phyloP scores from a whole-genome alignment of 2,113 vertebrate genomes.

The Myrmecophaga tridactyla region DNA sequence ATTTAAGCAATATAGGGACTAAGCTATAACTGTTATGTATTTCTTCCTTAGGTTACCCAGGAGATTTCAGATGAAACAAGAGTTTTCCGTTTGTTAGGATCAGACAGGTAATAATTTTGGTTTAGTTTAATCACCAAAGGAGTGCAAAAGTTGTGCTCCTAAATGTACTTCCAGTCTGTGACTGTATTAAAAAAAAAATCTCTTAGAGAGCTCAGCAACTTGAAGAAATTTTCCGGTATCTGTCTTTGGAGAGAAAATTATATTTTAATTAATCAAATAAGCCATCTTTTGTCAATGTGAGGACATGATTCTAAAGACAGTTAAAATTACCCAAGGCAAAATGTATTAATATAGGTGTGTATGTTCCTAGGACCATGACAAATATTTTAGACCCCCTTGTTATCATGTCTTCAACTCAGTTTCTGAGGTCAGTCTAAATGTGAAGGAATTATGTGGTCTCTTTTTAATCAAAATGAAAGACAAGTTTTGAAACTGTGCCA shows the following conservation, averaged over 20 bases:
- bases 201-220: background rate
- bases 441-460: background rate
- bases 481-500: background rate
- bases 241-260: slow-evolving; percentile 37
- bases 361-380: background rate
- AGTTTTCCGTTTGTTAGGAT: slow-evolving; percentile 96
- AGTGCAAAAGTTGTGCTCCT: slow-evolving; percentile 1
- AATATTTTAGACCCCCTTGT: background rate
- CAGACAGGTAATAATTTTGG: slow-evolving; percentile 92
- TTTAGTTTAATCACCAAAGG: background rate
- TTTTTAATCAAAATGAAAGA: slow-evolving; percentile 26
- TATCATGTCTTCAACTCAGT: background rate
- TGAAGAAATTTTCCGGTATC: background rate
- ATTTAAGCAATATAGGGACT: slow-evolving; percentile 5
- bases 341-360: background rate
- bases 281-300: background rate
- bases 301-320: background rate
- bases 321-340: background rate
- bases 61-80: slow-evolving; percentile 98
- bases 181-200: background rate
- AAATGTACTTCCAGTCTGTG: background rate
- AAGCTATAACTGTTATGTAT: slow-evolving; percentile 28
- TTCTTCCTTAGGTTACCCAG: slow-evolving; percentile 91
- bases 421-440: background rate
- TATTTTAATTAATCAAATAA: slow-evolving; percentile 11